phyloP scores from a whole-genome alignment of 2,888 invertebrate genomes.

The Pachydiplax longipennis region DNA sequence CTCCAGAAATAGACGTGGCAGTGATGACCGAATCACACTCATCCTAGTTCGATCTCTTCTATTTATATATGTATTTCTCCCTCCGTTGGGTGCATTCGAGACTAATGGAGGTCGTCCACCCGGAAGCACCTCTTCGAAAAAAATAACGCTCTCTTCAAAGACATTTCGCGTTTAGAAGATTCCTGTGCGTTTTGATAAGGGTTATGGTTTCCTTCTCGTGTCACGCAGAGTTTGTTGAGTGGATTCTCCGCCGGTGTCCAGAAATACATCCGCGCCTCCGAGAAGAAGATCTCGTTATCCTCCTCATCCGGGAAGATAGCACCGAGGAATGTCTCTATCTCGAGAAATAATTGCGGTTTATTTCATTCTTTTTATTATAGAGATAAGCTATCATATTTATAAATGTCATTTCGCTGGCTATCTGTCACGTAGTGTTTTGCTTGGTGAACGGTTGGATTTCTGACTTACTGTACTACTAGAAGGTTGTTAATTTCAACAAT shows the following conservation, averaged over 20 bases:
- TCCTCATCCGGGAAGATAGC: neutral
- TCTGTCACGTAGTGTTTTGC: no score
- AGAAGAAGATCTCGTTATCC: no score
- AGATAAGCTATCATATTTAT: neutral
- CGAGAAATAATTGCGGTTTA: neutral
- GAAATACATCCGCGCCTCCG: neutral
- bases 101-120: neutral
- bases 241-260: neutral
- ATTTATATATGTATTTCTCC: constrained; percentile 7
- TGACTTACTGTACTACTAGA: no score
- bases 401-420: no score
- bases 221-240: neutral
- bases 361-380: neutral
- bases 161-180: neutral
- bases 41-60: constrained; percentile 4
- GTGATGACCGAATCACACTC: constrained; percentile 27
- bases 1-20: constrained; percentile 14
- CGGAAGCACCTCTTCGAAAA: neutral
- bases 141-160: neutral
- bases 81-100: neutral
- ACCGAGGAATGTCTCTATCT: neutral
- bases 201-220: neutral
- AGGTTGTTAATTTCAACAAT: no score
- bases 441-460: no score
- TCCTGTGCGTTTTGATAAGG: neutral